phyloP scores from a whole-genome alignment of 2,888 invertebrate genomes.

The Hofmannophila pseudospretella region DNA sequence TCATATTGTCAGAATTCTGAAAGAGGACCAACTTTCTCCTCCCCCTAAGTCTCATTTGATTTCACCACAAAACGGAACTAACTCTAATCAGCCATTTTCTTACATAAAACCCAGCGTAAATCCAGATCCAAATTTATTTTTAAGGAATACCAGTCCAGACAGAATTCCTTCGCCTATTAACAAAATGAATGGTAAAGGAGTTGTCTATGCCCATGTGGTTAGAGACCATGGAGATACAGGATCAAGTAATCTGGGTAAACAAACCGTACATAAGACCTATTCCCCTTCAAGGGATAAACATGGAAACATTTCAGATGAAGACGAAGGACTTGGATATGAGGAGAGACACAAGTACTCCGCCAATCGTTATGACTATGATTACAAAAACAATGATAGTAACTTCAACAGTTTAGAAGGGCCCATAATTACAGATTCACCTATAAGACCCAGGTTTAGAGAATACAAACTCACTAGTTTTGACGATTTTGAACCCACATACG shows the following conservation, averaged over 20 bases:
- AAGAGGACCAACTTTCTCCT: constrained; percentile 82
- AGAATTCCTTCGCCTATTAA: constrained; percentile 64
- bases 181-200: constrained; percentile 75
- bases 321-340: constrained; percentile 88
- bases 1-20: constrained; percentile 86
- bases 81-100: constrained; percentile 89
- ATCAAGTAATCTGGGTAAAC: constrained; percentile 43
- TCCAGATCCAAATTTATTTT: constrained; percentile 66
- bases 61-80: constrained; percentile 79
- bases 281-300: constrained; percentile 66
- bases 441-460: constrained; percentile 80
- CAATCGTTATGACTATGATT: constrained; percentile 61
- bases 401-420: constrained; percentile 58
- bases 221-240: constrained; percentile 55
- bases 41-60: constrained; percentile 82
- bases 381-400: constrained; percentile 65
- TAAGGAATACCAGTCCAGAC: constrained; percentile 66
- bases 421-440: constrained; percentile 77
- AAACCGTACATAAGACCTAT: constrained; percentile 74
- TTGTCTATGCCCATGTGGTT: constrained; percentile 88
- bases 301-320: constrained; percentile 84
- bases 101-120: constrained; percentile 82
- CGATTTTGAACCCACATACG: constrained; percentile 70
- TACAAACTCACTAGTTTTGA: constrained; percentile 74
- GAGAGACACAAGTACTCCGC: constrained; percentile 64